A percentile compares a stretch with the other conserved stretches of the same genome.
phyloP scores from a whole-genome alignment of 2,797 vertebrate species.

The Lagorchestes hirsutus region DNA sequence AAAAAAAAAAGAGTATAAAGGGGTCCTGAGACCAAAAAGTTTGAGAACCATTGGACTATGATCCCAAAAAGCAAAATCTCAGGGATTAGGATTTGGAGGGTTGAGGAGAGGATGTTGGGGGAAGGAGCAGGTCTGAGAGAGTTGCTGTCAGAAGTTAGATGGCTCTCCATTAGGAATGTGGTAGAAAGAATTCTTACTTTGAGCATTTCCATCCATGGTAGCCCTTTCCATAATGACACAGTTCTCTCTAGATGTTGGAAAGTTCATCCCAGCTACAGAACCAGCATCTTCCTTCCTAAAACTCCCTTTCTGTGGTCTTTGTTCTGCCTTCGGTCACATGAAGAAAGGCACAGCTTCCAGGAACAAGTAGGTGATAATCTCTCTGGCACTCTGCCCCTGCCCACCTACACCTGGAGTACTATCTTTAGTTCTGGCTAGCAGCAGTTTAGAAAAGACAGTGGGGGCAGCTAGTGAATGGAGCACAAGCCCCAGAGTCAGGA shows the following conservation, averaged over 20 bases:
- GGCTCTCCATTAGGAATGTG: neutral
- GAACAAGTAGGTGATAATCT: neutral
- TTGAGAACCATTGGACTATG: neutral
- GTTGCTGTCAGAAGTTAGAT: neutral
- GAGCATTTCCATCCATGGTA: neutral
- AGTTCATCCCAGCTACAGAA: neutral
- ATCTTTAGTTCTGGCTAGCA: neutral
- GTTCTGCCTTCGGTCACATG: neutral
- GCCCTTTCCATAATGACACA: neutral
- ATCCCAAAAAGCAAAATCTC: neutral
- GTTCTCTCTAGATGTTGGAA: neutral
- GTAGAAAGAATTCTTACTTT: neutral
- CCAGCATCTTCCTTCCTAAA: neutral
- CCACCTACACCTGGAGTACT: neutral
- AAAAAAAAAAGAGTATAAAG: too few relatives aligned
- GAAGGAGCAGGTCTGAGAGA: neutral
- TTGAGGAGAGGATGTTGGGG: neutral
- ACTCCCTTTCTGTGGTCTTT: neutral
- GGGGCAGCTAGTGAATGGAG: too few relatives aligned
- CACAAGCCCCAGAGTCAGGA: neutral
- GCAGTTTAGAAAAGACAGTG: too few relatives aligned
- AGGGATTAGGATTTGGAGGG: neutral
- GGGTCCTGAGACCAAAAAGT: neutral
- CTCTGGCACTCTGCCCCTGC: neutral
- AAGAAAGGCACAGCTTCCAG: neutral